Conservation (phyloP, 2,113 vertebrate genomes). For the Nycticryphes semicollaris region DNA sequence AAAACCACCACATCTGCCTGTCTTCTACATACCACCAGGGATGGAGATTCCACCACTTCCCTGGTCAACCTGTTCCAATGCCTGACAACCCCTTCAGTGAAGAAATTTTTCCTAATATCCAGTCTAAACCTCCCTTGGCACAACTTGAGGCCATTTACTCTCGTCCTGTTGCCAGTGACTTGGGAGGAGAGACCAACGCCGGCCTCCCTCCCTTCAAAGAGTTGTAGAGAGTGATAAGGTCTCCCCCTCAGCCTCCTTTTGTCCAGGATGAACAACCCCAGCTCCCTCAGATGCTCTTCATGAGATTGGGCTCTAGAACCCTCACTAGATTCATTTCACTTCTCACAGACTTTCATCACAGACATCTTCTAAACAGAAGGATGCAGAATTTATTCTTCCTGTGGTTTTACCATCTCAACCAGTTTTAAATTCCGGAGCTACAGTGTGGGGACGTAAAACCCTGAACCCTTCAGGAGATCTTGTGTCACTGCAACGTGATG, state of each 20-base stretch:
- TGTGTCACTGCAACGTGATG: not conserved
- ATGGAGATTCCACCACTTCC: not conserved
- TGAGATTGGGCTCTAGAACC: not conserved
- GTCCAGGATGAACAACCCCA: not conserved
- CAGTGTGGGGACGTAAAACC: not conserved
- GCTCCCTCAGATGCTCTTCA: not conserved
- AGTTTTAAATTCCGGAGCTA: not conserved
- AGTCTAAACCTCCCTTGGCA: not conserved
- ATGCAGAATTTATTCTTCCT: not conserved
- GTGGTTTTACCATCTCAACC: not conserved
- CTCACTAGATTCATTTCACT: not conserved
- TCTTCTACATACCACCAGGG: not conserved
- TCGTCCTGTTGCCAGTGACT: not conserved
- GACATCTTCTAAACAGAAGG: not conserved
- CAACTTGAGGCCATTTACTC: not conserved
- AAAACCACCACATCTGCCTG: not conserved
- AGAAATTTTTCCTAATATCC: not conserved
- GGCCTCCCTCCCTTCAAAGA: not conserved
- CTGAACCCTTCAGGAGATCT: not conserved
- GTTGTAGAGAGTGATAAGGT: not conserved
- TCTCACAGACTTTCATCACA: not conserved
- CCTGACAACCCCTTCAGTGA: not conserved
- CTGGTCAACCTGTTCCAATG: not conserved
- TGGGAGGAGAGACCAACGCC: not conserved
- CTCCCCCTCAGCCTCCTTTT: not conserved